Percentiles rank a stretch among this genome's conserved stretches.
Evolutionary conservation across 2,113 vertebrate species (phyloP).

Genomic region (Mandrillus leucophaeus): DNA sequence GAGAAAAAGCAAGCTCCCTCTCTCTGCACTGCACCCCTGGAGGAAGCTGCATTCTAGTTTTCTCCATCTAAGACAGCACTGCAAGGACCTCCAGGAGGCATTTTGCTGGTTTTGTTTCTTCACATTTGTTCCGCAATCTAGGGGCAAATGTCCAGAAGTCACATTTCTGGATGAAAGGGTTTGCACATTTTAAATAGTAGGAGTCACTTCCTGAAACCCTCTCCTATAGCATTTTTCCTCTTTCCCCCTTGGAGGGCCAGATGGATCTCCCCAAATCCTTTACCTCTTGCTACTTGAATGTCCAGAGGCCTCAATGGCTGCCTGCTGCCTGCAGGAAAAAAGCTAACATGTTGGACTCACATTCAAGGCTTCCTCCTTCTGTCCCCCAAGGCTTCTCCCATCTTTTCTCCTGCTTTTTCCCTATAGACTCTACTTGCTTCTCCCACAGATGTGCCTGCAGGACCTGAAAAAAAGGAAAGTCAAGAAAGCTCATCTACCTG

Average conservation of each 20-base stretch:
- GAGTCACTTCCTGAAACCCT: background rate
- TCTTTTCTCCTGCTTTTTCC: background rate
- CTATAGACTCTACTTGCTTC: background rate
- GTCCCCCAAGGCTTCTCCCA: background rate
- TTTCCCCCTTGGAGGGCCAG: no score
- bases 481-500: background rate
- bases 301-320: background rate
- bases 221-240: background rate
- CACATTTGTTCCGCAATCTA: no score
- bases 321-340: background rate
- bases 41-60: background rate
- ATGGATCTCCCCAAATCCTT: accelerated
- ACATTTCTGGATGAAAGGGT: background rate
- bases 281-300: background rate
- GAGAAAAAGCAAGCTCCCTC: no score
- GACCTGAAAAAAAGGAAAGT: background rate
- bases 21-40: accelerated
- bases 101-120: background rate
- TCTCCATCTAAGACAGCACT: accelerated
- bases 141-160: background rate
- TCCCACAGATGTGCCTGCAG: background rate
- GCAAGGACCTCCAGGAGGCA: accelerated
- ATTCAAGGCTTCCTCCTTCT: background rate
- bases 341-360: background rate
- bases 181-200: background rate